These are phyloP conservation scores for Monopis laevigella DNA, from an alignment of 2,888 invertebrate genomes.

Conservation along the genomic window DNA sequence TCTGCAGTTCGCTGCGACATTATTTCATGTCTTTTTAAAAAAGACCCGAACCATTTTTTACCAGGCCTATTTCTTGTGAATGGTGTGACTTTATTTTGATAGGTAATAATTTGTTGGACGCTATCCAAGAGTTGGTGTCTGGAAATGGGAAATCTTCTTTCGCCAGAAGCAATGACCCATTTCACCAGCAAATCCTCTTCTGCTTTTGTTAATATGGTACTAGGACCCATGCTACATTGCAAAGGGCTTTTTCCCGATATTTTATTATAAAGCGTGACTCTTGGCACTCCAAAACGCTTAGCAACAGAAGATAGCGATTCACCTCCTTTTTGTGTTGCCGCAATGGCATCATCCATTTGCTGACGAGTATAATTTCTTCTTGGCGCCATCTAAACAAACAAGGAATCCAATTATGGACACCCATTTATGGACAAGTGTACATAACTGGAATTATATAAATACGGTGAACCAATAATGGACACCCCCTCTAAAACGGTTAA, in stretches of 20 bases:
- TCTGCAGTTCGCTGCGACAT: slow-evolving; percentile 22
- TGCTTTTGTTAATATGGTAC: too few relatives aligned
- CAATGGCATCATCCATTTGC: slow-evolving; percentile 11
- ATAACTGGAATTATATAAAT: neutral
- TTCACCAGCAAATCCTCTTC: too few relatives aligned
- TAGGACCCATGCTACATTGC: slow-evolving; percentile 20
- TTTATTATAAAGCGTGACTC: slow-evolving; percentile 16
- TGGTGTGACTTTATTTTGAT: slow-evolving; percentile 15
- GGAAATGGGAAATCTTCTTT: slow-evolving; percentile 23
- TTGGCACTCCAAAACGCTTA: too few relatives aligned
- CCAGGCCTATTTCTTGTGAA: slow-evolving; percentile 24
- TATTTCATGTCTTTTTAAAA: too few relatives aligned
- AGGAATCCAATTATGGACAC: slow-evolving; percentile 18
- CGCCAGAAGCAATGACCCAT: slow-evolving; percentile 21
- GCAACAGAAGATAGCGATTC: neutral
- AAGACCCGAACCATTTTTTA: too few relatives aligned
- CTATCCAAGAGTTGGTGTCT: slow-evolving; percentile 20
- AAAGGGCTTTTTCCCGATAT: slow-evolving; percentile 16
- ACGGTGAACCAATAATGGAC: neutral
- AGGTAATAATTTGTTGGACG: too few relatives aligned
- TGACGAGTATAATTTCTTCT: slow-evolving; percentile 10
- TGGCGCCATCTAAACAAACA: slow-evolving; percentile 11
- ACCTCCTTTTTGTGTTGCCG: slow-evolving; percentile 1
- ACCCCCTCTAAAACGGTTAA: neutral
- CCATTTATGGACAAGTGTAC: neutral